Conservation (phyloP, 2,797 vertebrate species). For the Hipposideros larvatus region DNA sequence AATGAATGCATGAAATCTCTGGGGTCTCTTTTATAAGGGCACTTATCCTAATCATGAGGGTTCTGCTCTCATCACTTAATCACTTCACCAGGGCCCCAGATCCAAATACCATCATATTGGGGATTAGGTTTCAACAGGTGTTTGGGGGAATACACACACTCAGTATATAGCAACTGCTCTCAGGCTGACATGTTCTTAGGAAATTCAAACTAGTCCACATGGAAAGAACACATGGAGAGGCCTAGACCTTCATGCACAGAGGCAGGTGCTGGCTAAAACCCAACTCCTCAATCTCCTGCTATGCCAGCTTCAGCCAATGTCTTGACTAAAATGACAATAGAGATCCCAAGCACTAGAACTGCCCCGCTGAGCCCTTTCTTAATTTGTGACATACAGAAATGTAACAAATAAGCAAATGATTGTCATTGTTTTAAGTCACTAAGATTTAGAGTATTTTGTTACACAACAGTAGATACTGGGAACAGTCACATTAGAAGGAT, state of each 20-base stretch:
- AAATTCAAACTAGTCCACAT: not conserved
- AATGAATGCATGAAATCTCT: not conserved
- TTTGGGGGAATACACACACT: not conserved
- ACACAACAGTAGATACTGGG: not conserved
- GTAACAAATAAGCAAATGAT: not conserved
- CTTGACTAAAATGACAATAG: not conserved
- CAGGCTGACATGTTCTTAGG: not conserved
- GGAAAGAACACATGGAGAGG: not conserved
- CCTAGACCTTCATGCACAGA: not conserved
- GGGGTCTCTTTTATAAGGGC: not conserved
- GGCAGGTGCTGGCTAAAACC: not conserved
- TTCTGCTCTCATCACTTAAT: not conserved
- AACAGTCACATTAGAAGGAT: not conserved
- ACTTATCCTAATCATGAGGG: not conserved
- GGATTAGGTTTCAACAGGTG: not conserved
- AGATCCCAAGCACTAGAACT: not conserved
- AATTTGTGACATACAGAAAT: not conserved
- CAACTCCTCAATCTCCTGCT: not conserved
- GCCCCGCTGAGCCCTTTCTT: not conserved
- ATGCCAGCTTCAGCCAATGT: not conserved
- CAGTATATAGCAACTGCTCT: not conserved
- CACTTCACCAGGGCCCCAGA: not conserved
- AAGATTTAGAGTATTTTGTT: not conserved
- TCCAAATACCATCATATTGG: not conserved
- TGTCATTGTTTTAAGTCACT: not conserved